Percentiles rank a stretch among this genome's conserved stretches.
Evolutionary conservation across 2,113 vertebrate genomes (phyloP).

Genomic region (Notarius lentiginosus): DNA sequence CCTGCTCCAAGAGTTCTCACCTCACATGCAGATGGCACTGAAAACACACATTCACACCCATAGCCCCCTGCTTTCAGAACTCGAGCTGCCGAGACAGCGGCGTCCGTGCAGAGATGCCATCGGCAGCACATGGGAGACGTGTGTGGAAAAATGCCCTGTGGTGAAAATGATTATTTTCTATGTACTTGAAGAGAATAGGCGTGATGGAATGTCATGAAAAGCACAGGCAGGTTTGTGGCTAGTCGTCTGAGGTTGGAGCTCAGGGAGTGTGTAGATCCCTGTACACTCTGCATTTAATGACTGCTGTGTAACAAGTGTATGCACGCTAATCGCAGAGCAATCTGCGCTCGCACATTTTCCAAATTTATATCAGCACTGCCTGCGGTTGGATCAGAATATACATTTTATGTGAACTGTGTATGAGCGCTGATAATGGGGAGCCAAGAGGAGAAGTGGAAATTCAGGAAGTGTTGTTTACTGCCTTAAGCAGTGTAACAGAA

Average conservation of each 20-base stretch:
- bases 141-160: constrained; percentile 45
- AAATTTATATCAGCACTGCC: constrained; percentile 31
- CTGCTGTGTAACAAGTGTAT: constrained; percentile 32
- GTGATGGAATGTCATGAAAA: constrained; percentile 41
- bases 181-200: constrained; percentile 47
- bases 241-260: constrained; percentile 22
- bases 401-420: constrained; percentile 29
- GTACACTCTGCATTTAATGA: constrained; percentile 39
- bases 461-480: constrained; percentile 3
- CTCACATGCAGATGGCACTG: constrained; percentile 53
- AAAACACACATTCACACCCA: constrained; percentile 57
- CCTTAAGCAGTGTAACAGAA: background rate
- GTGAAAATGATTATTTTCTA: constrained; percentile 58
- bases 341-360: constrained; percentile 18
- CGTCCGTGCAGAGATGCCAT: background rate
- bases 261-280: constrained; percentile 17
- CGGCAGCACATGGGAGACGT: constrained; percentile 15
- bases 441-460: constrained; percentile 10
- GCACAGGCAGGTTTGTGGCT: constrained; percentile 23
- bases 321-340: constrained; percentile 36
- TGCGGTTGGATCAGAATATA: constrained; percentile 30
- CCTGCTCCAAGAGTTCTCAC: constrained; percentile 48
- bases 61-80: constrained; percentile 44
- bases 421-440: constrained; percentile 1
- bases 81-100: constrained; percentile 26